phyloP scores from a whole-genome alignment of 2,888 invertebrate genomes.

The Scelioninae gen. 2 region DNA sequence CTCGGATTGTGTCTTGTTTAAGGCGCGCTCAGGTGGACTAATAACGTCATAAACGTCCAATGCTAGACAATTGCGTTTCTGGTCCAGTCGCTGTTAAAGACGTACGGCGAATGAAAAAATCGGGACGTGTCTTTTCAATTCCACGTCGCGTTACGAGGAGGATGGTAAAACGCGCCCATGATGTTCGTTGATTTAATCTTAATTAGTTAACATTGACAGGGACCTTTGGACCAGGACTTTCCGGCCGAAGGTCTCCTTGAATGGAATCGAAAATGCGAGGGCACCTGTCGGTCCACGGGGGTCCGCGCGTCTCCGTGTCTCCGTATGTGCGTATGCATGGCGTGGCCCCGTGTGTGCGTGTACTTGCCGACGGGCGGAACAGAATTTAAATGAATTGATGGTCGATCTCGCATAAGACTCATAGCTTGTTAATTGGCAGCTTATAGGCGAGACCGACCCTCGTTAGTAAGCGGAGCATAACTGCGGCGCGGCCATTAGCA shows the following conservation, averaged over 20 bases:
- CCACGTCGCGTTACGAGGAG: constrained; percentile 1
- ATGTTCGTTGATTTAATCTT: constrained; percentile 32
- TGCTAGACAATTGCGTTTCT: too few relatives aligned
- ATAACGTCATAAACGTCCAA: constrained; percentile 1
- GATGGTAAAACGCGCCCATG: constrained; percentile 6
- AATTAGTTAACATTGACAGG: constrained; percentile 38
- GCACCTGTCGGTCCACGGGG: constrained; percentile 61
- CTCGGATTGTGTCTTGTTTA: too few relatives aligned
- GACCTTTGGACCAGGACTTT: constrained; percentile 38
- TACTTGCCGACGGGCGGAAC: constrained; percentile 42
- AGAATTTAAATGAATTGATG: constrained; percentile 73
- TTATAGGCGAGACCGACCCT: constrained; percentile 70
- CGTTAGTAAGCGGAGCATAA: constrained; percentile 68
- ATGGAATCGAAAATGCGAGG: constrained; percentile 48
- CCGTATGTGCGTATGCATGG: constrained; percentile 3
- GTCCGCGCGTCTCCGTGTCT: constrained; percentile 28
- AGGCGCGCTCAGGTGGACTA: too few relatives aligned
- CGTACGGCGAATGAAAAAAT: too few relatives aligned
- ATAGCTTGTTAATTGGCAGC: constrained; percentile 73
- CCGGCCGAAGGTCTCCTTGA: constrained; percentile 30
- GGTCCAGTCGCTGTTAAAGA: too few relatives aligned
- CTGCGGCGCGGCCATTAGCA: constrained; percentile 51
- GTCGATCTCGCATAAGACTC: constrained; percentile 69
- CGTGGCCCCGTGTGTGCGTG: constrained; percentile 11
- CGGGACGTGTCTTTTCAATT: neutral